Base-by-base conservation (phyloP, 2,797 vertebrate species). In the Periparus ater region DNA sequence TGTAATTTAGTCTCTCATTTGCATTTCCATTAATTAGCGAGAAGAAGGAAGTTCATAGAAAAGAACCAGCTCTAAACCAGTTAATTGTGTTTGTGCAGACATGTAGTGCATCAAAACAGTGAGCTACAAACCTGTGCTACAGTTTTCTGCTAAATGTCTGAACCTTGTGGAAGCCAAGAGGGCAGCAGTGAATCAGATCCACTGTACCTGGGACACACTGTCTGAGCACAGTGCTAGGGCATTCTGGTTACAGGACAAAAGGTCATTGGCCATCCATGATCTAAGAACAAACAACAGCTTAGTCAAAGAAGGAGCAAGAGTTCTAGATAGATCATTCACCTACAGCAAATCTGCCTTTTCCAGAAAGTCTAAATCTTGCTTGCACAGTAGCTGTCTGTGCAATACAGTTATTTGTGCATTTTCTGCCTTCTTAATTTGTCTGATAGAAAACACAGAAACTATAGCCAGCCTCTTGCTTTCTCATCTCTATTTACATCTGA, bases 1-100 rank as follows among this genome's bases (percentile, higher is more conserved):
- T 96, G 44, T 91, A 95, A 96, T 96, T 96, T 86, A 94, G 76
- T 92, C 92, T 87, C 95, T 91, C 57, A 94, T 97, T 97, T 96
- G 82, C 87, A 93, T 96, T 96, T 85, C 67, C 71, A 77, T 90
- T 97, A 96, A 97, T 95, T 95, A 95, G 25, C 51, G 42, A 82
- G 73, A 87, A 65, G 63, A 96, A 96, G 63, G 55, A 79, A 79
- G 62, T 92, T 96, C 85, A 91, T 9, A 85, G 82, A 94, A 73
- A 93, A 90, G 26, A 50, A 72, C n/a, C 61, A 66, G 29, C 60
- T 92, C 91, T 95, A 83, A 94, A 96, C 60, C 32, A 86, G 63
- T 89, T 85, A 54, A 71, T 50, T 95, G 50, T 77, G 29, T 89
- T 88, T 93, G 76, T 54, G 55, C 34, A 58, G 81, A 80, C 25